phyloP scores from a whole-genome alignment of 2,113 vertebrate species.

The Phylloscopus whistleri region DNA sequence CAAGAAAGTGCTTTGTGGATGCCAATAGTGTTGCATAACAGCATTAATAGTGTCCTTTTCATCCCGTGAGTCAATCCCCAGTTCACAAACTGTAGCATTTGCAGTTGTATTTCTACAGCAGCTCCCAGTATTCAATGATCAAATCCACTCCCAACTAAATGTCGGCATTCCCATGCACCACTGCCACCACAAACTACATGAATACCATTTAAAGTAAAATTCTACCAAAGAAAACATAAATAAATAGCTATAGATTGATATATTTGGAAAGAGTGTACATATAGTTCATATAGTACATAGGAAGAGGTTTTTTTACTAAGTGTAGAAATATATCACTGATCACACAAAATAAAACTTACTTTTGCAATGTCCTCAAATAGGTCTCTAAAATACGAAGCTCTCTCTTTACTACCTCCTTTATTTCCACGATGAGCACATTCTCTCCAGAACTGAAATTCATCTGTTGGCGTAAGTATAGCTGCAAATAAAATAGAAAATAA shows the following conservation, averaged over 20 bases:
- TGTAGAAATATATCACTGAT: neutral
- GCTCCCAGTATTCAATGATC: neutral
- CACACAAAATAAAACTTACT: slow-evolving; percentile 69
- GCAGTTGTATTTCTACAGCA: neutral
- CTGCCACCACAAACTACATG: neutral
- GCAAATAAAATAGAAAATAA: slow-evolving; percentile 31
- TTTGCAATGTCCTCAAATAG: slow-evolving; percentile 86
- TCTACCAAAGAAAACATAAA: neutral
- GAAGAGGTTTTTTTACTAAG: neutral
- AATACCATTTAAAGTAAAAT: neutral
- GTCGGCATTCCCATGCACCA: neutral
- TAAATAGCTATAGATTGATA: neutral
- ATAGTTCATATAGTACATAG: neutral
- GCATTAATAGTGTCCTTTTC: neutral
- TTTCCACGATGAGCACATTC: slow-evolving; percentile 80
- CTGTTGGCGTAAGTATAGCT: slow-evolving; percentile 90
- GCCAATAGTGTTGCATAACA: neutral
- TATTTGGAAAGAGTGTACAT: neutral
- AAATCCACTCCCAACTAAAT: neutral
- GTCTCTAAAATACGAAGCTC: slow-evolving; percentile 83
- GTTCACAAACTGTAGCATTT: neutral
- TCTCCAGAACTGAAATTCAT: slow-evolving; percentile 95
- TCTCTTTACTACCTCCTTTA: slow-evolving; percentile 80
- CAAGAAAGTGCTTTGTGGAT: neutral
- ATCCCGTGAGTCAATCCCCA: neutral